Evolutionary conservation across 64 coral and sea anemone species (phyloP).

Genomic region (Trachythela sp.): DNA sequence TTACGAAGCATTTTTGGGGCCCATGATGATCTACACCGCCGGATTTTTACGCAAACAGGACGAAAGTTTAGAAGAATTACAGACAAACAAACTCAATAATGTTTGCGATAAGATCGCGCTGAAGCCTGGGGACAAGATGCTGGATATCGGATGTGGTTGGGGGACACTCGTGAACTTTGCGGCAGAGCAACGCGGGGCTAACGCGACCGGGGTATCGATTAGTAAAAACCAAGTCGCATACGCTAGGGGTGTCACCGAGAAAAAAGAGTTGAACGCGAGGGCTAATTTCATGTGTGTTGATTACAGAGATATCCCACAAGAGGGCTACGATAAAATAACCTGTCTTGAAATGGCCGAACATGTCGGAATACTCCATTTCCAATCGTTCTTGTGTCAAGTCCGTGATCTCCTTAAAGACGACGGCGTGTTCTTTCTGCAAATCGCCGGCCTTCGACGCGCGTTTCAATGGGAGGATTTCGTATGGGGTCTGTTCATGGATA

Average conservation of each 20-base stretch:
- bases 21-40: slow-evolving; percentile 90
- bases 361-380: slow-evolving; percentile 91
- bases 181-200: slow-evolving; percentile 59
- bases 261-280: slow-evolving; percentile 37
- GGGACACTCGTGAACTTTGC: slow-evolving; percentile 94
- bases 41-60: slow-evolving; percentile 59
- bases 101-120: slow-evolving; percentile 85
- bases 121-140: slow-evolving; percentile 64
- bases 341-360: slow-evolving; percentile 99
- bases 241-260: slow-evolving; percentile 48
- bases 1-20: slow-evolving; percentile 81
- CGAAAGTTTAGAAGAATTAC: slow-evolving; percentile 86
- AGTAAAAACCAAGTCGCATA: slow-evolving; percentile 85
- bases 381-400: slow-evolving; percentile 75
- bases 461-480: slow-evolving; percentile 99
- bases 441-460: slow-evolving; percentile 79
- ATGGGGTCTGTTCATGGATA: slow-evolving; percentile 98
- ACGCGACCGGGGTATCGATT: slow-evolving; percentile 75
- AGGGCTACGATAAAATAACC: slow-evolving; percentile 82
- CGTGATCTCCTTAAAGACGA: slow-evolving; percentile 90
- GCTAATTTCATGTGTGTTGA: slow-evolving; percentile 85
- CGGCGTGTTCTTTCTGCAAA: slow-evolving; percentile 94
- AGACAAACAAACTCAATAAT: slow-evolving; percentile 69
- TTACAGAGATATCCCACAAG: slow-evolving; percentile 84
- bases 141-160: slow-evolving; percentile 98